phyloP scores from a whole-genome alignment of 2,113 vertebrate genomes.

The Chaetops frenatus region DNA sequence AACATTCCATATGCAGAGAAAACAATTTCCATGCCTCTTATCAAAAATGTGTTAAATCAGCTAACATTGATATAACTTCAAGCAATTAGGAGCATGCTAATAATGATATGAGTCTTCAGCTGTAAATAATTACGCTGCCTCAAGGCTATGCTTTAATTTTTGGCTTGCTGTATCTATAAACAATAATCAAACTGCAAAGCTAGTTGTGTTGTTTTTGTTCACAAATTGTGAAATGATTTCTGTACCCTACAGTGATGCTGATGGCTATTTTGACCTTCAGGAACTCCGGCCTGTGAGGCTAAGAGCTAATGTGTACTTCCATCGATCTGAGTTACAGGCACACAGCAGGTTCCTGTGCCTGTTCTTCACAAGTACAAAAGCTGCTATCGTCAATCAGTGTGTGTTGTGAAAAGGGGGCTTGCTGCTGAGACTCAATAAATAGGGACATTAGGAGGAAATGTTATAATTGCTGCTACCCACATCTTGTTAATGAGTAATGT shows the following conservation, averaged over 20 bases:
- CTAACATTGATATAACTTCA: conserved; percentile 99
- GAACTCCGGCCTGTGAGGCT: conserved; percentile 75
- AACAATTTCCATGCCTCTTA: conserved; percentile 87
- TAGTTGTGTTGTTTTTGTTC: conserved; percentile 83
- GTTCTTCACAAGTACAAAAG: conserved; percentile 74
- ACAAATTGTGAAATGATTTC: conserved; percentile 85
- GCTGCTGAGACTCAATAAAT: conserved; percentile 83
- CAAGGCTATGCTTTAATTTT: conserved; percentile 97
- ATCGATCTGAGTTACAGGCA: conserved; percentile 81
- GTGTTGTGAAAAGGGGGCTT: conserved; percentile 76
- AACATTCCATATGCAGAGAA: conserved; percentile 82
- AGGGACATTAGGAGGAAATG: conserved; percentile 82
- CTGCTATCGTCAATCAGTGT: conserved; percentile 75
- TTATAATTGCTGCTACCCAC: conserved; percentile 83
- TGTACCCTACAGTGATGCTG: conserved; percentile 85
- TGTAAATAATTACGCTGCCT: conserved; percentile 99
- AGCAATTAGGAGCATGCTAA: conserved; percentile 98
- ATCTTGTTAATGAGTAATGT: conserved; percentile 89
- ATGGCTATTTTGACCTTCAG: conserved; percentile 90
- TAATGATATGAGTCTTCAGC: conserved; percentile 99
- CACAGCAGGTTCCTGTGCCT: conserved; percentile 71
- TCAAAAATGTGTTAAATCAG: conserved; percentile 93
- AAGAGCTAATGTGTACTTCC: conserved; percentile 76
- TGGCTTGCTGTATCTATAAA: conserved; percentile 98
- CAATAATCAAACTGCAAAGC: conserved; percentile 99